Conservation (phyloP, 1,140 invertebrate genomes). For the Asbolus verrucosus region DNA sequence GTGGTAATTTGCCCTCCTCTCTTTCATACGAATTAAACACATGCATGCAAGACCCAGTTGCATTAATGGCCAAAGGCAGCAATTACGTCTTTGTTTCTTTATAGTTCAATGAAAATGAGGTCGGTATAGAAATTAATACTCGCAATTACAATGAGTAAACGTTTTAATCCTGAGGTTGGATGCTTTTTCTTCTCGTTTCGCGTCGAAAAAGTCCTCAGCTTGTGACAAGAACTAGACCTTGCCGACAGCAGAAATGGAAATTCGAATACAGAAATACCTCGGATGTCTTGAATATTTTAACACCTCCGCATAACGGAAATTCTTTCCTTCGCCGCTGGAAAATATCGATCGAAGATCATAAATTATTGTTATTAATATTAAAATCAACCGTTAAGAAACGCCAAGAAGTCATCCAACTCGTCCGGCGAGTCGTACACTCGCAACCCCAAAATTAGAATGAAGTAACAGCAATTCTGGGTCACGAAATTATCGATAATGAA, state of each 20-base stretch:
- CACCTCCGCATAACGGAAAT: background rate
- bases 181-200: constrained; percentile 1
- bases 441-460: too few species aligned
- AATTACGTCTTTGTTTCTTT: constrained; percentile 56
- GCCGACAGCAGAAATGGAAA: background rate
- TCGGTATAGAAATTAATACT: constrained; percentile 54
- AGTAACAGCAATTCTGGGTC: too few species aligned
- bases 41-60: constrained; percentile 52
- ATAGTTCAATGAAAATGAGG: constrained; percentile 57
- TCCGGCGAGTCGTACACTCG: too few species aligned
- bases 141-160: constrained; percentile 43
- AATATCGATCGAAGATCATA: background rate
- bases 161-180: constrained; percentile 25
- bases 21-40: constrained; percentile 29
- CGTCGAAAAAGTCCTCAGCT: too few species aligned
- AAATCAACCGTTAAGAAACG: too few species aligned
- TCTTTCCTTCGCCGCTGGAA: background rate
- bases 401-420: too few species aligned
- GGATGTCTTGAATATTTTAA: background rate
- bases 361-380: too few species aligned
- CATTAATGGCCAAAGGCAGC: constrained; percentile 52
- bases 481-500: too few species aligned
- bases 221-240: too few species aligned
- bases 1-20: constrained; percentile 16
- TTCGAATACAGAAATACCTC: background rate